A percentile compares a stretch with the other conserved stretches of the same genome.
Conservation (phyloP, 2,888 invertebrate species). For the Aporophyla nigra region DNA sequence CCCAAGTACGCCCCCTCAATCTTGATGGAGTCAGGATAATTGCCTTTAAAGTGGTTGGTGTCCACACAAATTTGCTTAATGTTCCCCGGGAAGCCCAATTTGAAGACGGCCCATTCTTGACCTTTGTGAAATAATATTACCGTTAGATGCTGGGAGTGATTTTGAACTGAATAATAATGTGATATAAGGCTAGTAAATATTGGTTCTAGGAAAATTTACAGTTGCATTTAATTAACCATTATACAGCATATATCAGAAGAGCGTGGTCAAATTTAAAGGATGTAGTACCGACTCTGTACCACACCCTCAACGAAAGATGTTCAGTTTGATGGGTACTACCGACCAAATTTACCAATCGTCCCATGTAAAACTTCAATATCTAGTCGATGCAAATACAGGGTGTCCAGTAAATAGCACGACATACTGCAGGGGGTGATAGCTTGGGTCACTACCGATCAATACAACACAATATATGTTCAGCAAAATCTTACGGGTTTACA, state of each 20-base stretch:
- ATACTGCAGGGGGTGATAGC: no score
- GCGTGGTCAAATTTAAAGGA: not conserved
- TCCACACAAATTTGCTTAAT: conserved; percentile 90
- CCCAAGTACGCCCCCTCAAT: conserved; percentile 88
- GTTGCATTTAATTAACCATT: not conserved
- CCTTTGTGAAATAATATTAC: conserved; percentile 77
- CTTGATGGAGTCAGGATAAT: conserved; percentile 92
- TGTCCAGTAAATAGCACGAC: no score
- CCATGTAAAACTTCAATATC: not conserved
- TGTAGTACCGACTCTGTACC: no score
- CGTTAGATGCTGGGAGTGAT: conserved; percentile 11
- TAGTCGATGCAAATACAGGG: conserved; percentile 1
- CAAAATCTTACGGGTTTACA: no score
- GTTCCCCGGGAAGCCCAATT: conserved; percentile 89
- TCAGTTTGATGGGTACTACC: no score
- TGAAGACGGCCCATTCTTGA: conserved; percentile 92
- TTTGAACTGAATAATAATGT: not conserved
- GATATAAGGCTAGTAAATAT: no score
- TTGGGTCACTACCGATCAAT: no score
- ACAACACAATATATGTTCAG: no score
- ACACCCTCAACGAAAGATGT: no score
- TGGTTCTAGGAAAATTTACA: not conserved
- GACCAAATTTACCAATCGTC: not conserved
- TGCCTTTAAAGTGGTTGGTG: conserved; percentile 92
- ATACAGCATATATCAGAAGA: not conserved